Evolutionary conservation across 2,797 vertebrate genomes (phyloP).

Genomic region (Anableps anableps): DNA sequence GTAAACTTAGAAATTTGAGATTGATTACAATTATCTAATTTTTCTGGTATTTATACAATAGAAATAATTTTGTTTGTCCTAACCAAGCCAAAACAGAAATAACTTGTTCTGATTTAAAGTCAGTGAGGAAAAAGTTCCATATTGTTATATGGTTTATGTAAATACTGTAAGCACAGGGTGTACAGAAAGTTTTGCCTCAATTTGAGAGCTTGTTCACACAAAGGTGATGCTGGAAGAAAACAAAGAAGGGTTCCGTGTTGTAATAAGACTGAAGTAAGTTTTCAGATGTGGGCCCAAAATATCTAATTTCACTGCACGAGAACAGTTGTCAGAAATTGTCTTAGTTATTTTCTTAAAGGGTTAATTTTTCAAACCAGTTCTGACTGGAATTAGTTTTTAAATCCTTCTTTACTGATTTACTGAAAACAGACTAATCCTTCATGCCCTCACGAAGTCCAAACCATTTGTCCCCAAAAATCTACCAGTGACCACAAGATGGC

Average conservation of each 20-base stretch:
- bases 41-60: too few relatives aligned
- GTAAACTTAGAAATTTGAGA: not conserved
- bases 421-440: not conserved
- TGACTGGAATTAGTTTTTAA: not conserved
- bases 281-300: not conserved
- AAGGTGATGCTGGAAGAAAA: not conserved
- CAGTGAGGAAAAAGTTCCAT: too few relatives aligned
- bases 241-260: not conserved
- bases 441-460: not conserved
- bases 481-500: conserved; percentile 70
- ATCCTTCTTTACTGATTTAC: not conserved
- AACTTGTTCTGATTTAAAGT: too few relatives aligned
- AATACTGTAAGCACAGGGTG: too few relatives aligned
- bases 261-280: not conserved
- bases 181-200: too few relatives aligned
- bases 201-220: not conserved
- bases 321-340: not conserved
- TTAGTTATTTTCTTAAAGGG: not conserved
- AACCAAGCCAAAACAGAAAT: too few relatives aligned
- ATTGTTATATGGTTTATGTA: too few relatives aligned
- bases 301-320: not conserved
- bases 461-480: not conserved
- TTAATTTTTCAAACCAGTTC: not conserved
- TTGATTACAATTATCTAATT: not conserved
- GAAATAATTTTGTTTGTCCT: too few relatives aligned